Base-by-base conservation (phyloP, 2,888 invertebrate species). In the Peribatodes rhomboidaria region DNA sequence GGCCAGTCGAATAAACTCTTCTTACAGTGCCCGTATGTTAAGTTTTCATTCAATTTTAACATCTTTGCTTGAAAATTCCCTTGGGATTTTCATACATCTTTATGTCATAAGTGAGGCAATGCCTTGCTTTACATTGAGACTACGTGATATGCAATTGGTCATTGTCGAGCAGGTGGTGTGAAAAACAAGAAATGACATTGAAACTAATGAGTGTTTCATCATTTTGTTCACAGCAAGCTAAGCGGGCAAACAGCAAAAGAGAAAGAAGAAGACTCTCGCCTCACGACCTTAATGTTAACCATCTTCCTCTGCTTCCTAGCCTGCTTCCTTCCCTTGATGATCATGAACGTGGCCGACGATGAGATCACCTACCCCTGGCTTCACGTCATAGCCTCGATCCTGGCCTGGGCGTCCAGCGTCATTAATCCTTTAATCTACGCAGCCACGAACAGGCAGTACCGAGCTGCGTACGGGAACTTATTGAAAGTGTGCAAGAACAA, bases 371-470 rank as follows among this genome's bases (percentile, higher is more conserved):
- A 86, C 76, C 97, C 98, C 3, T 95, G 95, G 87, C 87, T 97
- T 0, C 98, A 98, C 82, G 96, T 98, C 67, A 92, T 97, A 60
- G 97, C 97, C 0, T 98, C 98, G 0, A 95, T 98, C 56, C 92
- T 98, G 70, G 97, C 98, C 0, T 98, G 98, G 97, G 97, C 97
- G 0, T 98, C 98, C 0, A 96, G 97, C 65, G 98, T 98, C 55
- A 94, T 98, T 72, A 98, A 98, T 88, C 98, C 98, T 0, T 94
- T 98, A 68, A 97, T 98, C 71, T 98, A 98, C 88, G 98, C 98
- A 3, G 97, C 96, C 8, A 97, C 97, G 73, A 98, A 98, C 85
- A 94, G 97, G 70, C 97, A 97, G 78, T 98, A 98, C 82, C 80
- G 94, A 67, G 94, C 94, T 1, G 95, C 95, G 0, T 95, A 95